Percentiles rank a stretch among this genome's conserved stretches.
Evolutionary conservation across 2,888 invertebrate genomes (phyloP).

Genomic region (Megastigmus dorsalis): DNA sequence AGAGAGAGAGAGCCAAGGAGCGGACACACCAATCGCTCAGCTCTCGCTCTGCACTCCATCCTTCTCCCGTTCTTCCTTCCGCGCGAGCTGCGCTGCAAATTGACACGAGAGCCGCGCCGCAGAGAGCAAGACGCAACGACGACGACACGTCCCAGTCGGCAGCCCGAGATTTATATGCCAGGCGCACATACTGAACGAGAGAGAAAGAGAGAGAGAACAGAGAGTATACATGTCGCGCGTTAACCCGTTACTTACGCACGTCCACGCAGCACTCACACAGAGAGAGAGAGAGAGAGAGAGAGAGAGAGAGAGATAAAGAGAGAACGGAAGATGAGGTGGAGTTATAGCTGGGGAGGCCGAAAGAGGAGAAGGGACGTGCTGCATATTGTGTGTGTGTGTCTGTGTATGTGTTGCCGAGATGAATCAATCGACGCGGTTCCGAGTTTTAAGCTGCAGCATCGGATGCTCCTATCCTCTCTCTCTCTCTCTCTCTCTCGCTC

Average conservation of each 20-base stretch:
- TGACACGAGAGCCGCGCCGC: slow-evolving; percentile 49
- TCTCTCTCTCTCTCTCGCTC: neutral
- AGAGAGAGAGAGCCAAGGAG: slow-evolving; percentile 64
- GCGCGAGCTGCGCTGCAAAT: slow-evolving; percentile 38
- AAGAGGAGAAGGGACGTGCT: slow-evolving; percentile 44
- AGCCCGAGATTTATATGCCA: slow-evolving; percentile 37
- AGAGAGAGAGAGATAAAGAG: too few relatives aligned
- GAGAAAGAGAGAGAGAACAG: too few relatives aligned
- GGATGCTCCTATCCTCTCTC: neutral
- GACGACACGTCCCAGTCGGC: neutral
- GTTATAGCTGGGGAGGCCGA: slow-evolving; percentile 61
- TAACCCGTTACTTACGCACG: slow-evolving; percentile 54
- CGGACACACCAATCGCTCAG: slow-evolving; percentile 72
- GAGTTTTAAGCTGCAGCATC: slow-evolving; percentile 11
- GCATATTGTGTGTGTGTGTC: neutral
- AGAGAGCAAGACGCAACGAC: slow-evolving; percentile 46
- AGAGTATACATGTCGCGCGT: slow-evolving; percentile 55
- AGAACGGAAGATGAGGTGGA: too few relatives aligned
- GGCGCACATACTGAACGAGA: neutral
- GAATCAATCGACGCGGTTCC: slow-evolving; percentile 44
- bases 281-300: too few relatives aligned
- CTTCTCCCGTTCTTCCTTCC: slow-evolving; percentile 59
- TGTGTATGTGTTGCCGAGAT: slow-evolving; percentile 21
- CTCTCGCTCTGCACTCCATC: slow-evolving; percentile 62
- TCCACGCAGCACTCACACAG: slow-evolving; percentile 49